These are phyloP conservation scores for Ceyx margarethae DNA, from an alignment of 2,113 vertebrate genomes.

Conservation along the genomic window DNA sequence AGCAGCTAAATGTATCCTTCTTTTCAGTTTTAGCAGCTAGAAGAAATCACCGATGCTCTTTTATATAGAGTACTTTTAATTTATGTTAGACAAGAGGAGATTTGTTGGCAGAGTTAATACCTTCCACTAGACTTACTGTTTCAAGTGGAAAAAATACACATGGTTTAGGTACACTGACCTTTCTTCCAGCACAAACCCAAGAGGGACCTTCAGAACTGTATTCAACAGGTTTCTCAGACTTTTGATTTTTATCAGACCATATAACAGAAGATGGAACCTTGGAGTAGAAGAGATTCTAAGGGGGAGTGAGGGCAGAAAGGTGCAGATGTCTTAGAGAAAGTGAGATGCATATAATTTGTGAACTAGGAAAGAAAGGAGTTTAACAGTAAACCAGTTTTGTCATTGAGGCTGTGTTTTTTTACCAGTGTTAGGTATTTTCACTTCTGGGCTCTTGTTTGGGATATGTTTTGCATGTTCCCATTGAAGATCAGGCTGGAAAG, in stretches of 20 bases:
- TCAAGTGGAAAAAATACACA: background rate
- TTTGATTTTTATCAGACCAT: background rate
- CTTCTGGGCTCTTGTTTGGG: background rate
- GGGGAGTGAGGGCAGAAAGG: background rate
- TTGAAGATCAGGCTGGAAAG: background rate
- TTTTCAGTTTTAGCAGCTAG: background rate
- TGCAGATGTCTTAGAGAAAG: background rate
- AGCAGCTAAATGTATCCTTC: background rate
- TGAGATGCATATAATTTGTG: background rate
- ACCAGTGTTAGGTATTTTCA: accelerated
- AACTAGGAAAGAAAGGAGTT: background rate
- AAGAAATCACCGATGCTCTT: background rate
- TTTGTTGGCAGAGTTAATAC: background rate
- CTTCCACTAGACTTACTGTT: background rate
- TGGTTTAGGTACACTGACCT: background rate
- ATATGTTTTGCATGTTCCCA: background rate
- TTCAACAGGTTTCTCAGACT: background rate
- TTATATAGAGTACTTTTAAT: background rate
- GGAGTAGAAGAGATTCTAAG: background rate
- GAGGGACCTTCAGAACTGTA: background rate
- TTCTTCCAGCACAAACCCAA: background rate
- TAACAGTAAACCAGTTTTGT: background rate
- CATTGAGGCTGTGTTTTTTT: background rate
- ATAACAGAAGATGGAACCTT: background rate
- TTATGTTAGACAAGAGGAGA: background rate